Evolutionary conservation across 2,888 invertebrate genomes (phyloP).

Genomic region (Caenorhabditis zanzibari): DNA sequence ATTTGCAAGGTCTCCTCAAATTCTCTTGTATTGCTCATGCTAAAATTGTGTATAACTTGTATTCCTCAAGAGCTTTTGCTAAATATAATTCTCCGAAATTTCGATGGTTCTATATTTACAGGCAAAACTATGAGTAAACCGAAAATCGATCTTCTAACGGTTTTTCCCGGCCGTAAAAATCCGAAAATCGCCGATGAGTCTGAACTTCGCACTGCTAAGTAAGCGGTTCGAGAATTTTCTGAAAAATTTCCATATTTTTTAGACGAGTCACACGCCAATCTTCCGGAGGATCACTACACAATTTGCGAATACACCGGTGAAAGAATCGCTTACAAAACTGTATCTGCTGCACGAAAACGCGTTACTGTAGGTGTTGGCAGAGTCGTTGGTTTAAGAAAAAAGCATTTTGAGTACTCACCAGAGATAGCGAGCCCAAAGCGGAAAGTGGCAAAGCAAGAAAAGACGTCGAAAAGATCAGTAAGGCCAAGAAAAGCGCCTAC

Average conservation of each 20-base stretch:
- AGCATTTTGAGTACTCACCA: background rate
- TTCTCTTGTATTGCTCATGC: too few relatives aligned
- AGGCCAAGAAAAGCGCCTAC: too few relatives aligned
- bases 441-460: background rate
- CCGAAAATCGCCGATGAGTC: background rate
- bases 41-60: too few relatives aligned
- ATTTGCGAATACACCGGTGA: background rate
- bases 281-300: background rate
- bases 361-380: background rate
- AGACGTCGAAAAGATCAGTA: too few relatives aligned
- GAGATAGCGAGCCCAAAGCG: background rate
- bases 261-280: slow-evolving; percentile 10
- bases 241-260: background rate
- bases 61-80: background rate
- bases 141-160: background rate
- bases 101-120: background rate
- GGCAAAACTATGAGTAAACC: slow-evolving; percentile 8
- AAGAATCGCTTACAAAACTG: background rate
- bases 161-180: background rate
- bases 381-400: too few relatives aligned
- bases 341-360: background rate
- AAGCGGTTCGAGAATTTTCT: background rate
- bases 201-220: background rate
- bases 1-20: too few relatives aligned
- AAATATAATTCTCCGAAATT: too few relatives aligned